phyloP scores from a whole-genome alignment of 2,797 vertebrate species.

The Bryconaethiops microstoma region DNA sequence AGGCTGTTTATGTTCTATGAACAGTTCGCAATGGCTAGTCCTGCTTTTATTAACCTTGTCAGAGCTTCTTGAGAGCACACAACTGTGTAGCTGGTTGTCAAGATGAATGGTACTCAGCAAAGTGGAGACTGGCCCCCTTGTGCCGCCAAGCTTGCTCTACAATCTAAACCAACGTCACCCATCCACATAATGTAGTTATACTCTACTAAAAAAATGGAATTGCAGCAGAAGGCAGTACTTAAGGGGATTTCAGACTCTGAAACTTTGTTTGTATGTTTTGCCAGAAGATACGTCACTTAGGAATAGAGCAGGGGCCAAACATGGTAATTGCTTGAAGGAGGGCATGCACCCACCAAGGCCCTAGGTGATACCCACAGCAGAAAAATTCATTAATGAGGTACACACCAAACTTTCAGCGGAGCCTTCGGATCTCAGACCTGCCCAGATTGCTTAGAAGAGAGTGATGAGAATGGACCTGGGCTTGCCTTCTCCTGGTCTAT shows the following conservation, averaged over 20 bases:
- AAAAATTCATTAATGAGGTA: slow-evolving; percentile 17
- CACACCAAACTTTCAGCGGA: neutral
- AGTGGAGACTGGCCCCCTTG: neutral
- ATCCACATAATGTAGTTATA: slow-evolving; percentile 19
- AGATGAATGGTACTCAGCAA: slow-evolving; percentile 9
- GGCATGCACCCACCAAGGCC: slow-evolving; percentile 56
- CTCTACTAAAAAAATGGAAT: slow-evolving; percentile 56
- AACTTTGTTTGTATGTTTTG: slow-evolving; percentile 51
- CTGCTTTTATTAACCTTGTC: neutral
- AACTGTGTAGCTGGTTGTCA: slow-evolving; percentile 17
- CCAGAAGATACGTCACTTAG: slow-evolving; percentile 70
- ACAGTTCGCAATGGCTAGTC: neutral
- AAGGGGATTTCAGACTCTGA: slow-evolving; percentile 64
- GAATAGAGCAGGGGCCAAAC: slow-evolving; percentile 25
- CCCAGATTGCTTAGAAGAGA: neutral
- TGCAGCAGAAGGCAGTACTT: slow-evolving; percentile 50
- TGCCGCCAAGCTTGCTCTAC: slow-evolving; percentile 8
- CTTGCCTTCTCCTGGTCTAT: neutral
- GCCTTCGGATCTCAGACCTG: neutral
- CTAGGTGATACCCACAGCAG: neutral
- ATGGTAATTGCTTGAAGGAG: slow-evolving; percentile 4
- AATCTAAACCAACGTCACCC: slow-evolving; percentile 22
- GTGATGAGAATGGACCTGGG: neutral
- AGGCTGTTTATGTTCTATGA: neutral
- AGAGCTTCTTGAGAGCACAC: neutral